Conservation (phyloP, 1,140 invertebrate species). For the Drosophila burlai region DNA sequence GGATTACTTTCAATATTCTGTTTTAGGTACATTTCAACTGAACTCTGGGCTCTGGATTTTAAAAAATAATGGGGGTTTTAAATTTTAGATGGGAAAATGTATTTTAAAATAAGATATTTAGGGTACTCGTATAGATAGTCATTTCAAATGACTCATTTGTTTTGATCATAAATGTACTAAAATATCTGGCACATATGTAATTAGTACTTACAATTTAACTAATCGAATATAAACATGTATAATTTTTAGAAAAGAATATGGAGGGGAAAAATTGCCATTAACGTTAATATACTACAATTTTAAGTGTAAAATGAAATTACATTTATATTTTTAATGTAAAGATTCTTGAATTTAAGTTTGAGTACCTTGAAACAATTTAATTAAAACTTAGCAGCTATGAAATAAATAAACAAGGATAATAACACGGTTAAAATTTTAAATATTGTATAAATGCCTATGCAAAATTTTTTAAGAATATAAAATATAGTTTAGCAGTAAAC, state of each 20-base stretch:
- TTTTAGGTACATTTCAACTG: background rate
- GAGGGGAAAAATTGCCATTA: too few relatives aligned
- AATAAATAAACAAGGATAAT: background rate
- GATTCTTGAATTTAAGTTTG: background rate
- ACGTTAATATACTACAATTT: too few relatives aligned
- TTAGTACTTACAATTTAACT: too few relatives aligned
- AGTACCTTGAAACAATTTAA: too few relatives aligned
- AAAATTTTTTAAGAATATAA: background rate
- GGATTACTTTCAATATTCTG: conserved; percentile 7
- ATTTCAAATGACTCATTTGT: too few relatives aligned
- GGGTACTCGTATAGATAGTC: background rate
- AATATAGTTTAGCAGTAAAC: background rate
- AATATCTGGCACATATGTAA: too few relatives aligned
- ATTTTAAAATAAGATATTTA: background rate
- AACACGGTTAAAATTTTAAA: accelerated
- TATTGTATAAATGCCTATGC: accelerated
- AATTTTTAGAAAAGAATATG: too few relatives aligned
- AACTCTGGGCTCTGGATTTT: background rate
- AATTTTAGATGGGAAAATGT: background rate
- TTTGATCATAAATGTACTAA: too few relatives aligned
- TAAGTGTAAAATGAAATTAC: too few relatives aligned
- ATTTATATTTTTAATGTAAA: too few relatives aligned
- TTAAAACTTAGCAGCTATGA: background rate
- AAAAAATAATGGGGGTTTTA: background rate
- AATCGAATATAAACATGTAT: too few relatives aligned